phyloP scores from a whole-genome alignment of 2,888 invertebrate genomes.

The Netelia inedita region DNA sequence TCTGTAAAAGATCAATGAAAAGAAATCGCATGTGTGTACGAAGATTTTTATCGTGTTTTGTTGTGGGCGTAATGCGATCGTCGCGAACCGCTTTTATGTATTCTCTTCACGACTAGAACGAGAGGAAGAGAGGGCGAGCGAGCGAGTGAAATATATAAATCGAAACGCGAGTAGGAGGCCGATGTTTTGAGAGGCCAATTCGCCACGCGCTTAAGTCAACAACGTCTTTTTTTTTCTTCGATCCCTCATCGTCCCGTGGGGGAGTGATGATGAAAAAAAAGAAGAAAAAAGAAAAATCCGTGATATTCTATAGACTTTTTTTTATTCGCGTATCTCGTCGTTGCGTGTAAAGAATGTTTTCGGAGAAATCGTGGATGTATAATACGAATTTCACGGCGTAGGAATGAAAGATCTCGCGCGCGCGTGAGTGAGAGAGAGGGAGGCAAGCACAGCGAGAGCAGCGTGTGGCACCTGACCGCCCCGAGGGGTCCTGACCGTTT shows the following conservation, averaged over 20 bases:
- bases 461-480: constrained; percentile 81
- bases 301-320: constrained; percentile 55
- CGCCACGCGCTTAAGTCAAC: constrained; percentile 85
- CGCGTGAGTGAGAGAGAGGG: constrained; percentile 58
- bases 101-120: constrained; percentile 11
- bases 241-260: not conserved
- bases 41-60: constrained; percentile 38
- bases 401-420: constrained; percentile 31
- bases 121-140: not conserved
- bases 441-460: constrained; percentile 61
- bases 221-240: constrained; percentile 68
- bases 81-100: constrained; percentile 34
- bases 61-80: constrained; percentile 54
- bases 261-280: constrained; percentile 52
- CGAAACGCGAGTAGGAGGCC: constrained; percentile 56
- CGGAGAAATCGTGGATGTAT: constrained; percentile 41
- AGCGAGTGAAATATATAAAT: constrained; percentile 12
- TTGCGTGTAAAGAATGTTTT: constrained; percentile 53
- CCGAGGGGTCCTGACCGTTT: constrained; percentile 72
- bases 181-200: constrained; percentile 82
- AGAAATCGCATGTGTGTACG: constrained; percentile 25
- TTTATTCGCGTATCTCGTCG: constrained; percentile 39
- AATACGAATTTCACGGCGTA: constrained; percentile 63
- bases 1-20: not conserved
- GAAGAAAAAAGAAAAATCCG: constrained; percentile 42